These are phyloP conservation scores for Pseudorhiza aurosa DNA, from an alignment of 30 jellyfish, hydroid and myxozoan genomes.

Conservation along the genomic window DNA sequence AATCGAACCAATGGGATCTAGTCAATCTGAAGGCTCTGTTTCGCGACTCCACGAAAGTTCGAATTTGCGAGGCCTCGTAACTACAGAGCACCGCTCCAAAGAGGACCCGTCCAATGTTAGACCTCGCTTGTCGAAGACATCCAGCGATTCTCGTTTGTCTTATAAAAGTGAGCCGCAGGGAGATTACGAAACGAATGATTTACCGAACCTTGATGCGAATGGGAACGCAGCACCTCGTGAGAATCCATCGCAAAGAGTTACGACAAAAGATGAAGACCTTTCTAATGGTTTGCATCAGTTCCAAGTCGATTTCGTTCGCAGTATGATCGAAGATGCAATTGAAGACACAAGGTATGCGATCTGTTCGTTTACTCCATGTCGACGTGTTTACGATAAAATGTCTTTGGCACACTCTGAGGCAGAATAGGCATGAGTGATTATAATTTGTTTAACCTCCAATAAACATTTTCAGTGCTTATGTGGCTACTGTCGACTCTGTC, in stretches of 20 bases:
- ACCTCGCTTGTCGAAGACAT: constrained; percentile 5
- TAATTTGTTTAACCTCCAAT: too few species aligned
- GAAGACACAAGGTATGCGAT: constrained; percentile 84
- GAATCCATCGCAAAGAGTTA: not conserved
- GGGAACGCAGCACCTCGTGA: too few species aligned
- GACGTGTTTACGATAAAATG: too few species aligned
- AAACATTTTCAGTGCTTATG: too few species aligned
- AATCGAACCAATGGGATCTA: too few species aligned
- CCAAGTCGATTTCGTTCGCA: constrained; percentile 84
- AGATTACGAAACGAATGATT: not conserved
- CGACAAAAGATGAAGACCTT: constrained; percentile 8
- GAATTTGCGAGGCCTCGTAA: not conserved
- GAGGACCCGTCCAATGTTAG: not conserved
- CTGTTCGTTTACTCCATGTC: not conserved
- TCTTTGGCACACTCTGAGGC: too few species aligned
- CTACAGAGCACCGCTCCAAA: not conserved
- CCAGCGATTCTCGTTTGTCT: constrained; percentile 3
- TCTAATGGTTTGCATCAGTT: constrained; percentile 49
- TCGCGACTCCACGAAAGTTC: not conserved
- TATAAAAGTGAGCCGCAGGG: not conserved
- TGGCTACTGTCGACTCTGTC: too few species aligned
- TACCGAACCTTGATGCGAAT: not conserved
- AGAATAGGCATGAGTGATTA: too few species aligned
- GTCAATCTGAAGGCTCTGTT: not conserved
- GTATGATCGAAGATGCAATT: constrained; percentile 94